phyloP scores from a whole-genome alignment of 2,888 invertebrate genomes.

The Hydrotaea diabolus region DNA sequence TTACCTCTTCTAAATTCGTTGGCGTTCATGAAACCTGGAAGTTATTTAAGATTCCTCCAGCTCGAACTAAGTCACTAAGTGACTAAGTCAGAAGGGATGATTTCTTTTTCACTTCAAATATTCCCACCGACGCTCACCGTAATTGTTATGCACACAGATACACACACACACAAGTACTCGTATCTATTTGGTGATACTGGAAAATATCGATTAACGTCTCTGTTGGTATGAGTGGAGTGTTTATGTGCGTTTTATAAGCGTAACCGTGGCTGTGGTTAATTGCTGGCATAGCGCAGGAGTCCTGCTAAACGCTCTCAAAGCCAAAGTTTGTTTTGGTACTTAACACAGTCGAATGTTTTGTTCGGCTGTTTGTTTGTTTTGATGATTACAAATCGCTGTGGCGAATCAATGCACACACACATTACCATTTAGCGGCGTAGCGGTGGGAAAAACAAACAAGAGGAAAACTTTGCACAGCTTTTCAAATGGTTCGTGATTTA shows the following conservation, averaged over 20 bases:
- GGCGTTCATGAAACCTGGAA: no score
- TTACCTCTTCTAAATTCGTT: no score
- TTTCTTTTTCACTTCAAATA: background rate
- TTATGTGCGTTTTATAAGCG: slow-evolving; percentile 68
- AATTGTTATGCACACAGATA: background rate
- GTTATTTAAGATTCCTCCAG: no score
- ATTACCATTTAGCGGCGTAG: background rate
- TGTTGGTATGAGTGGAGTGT: slow-evolving; percentile 66
- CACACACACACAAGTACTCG: background rate
- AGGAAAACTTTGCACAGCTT: slow-evolving; percentile 32
- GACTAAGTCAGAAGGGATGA: no score
- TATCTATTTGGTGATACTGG: slow-evolving; percentile 65
- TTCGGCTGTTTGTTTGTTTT: slow-evolving; percentile 74
- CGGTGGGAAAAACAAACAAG: slow-evolving; percentile 44
- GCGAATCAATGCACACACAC: slow-evolving; percentile 65
- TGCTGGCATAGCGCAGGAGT: slow-evolving; percentile 53
- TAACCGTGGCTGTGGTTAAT: slow-evolving; percentile 69
- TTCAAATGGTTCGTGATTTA: slow-evolving; percentile 54
- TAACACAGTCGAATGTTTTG: slow-evolving; percentile 44
- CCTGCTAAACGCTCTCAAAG: slow-evolving; percentile 41
- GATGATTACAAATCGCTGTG: slow-evolving; percentile 73
- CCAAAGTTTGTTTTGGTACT: slow-evolving; percentile 8
- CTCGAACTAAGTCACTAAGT: no score
- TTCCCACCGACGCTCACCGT: slow-evolving; percentile 4
- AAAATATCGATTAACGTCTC: slow-evolving; percentile 73